Percentiles rank a stretch among this genome's conserved stretches.
Evolutionary conservation across 2,113 vertebrate genomes (phyloP).

Genomic region (Podilymbus podiceps): DNA sequence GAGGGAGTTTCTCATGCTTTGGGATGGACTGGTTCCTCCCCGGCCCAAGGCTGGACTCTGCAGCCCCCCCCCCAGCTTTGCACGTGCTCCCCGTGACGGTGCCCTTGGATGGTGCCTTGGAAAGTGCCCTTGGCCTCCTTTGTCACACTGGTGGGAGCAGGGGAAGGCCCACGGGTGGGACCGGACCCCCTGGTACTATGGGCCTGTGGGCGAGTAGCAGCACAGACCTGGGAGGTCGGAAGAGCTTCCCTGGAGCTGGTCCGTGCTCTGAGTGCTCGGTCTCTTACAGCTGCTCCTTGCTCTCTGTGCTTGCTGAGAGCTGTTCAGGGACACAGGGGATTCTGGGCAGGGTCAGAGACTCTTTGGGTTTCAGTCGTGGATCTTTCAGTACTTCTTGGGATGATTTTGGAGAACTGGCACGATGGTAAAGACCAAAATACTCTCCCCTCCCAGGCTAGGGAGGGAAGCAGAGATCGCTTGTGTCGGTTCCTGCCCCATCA

Average conservation of each 20-base stretch:
- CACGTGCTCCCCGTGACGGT: rapidly evolving
- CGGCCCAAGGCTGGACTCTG: background rate
- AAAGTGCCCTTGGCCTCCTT: background rate
- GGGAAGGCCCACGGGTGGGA: background rate
- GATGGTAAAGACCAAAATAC: background rate
- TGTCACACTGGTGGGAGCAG: background rate
- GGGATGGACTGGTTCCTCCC: background rate
- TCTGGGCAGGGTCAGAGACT: background rate
- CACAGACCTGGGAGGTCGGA: background rate
- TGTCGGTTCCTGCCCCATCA: background rate
- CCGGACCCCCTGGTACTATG: rapidly evolving
- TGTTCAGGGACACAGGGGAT: background rate
- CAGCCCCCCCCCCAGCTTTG: background rate
- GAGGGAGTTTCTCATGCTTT: background rate
- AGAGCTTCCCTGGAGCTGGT: background rate
- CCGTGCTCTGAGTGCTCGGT: rapidly evolving
- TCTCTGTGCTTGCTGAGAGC: background rate
- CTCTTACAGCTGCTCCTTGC: background rate
- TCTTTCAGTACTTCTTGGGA: background rate
- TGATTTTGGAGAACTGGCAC: background rate
- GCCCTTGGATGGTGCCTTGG: background rate
- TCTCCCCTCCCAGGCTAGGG: background rate
- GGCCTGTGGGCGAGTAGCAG: background rate
- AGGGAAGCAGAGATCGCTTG: background rate
- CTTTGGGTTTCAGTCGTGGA: background rate